Percentiles rank a stretch among this genome's conserved stretches.
phyloP scores from a whole-genome alignment of 2,113 vertebrate genomes.

The Microtus oregoni region DNA sequence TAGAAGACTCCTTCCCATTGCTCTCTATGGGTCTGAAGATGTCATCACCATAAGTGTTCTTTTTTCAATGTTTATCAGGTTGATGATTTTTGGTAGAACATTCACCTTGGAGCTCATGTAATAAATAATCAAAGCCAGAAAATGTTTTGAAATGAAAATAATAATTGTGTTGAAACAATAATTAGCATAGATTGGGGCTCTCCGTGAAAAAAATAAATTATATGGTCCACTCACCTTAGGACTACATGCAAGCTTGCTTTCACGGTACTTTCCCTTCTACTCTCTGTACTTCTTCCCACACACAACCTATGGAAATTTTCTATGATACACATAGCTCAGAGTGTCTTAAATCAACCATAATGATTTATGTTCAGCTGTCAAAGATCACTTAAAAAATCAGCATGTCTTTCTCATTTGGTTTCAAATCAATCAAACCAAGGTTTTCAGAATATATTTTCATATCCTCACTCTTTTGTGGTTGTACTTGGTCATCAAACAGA shows the following conservation, averaged over 20 bases:
- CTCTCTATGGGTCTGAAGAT: not conserved
- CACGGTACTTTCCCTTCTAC: not conserved
- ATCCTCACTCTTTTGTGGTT: not conserved
- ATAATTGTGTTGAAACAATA: not conserved
- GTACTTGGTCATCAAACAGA: not conserved
- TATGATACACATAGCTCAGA: not conserved
- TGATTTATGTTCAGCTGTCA: conserved; percentile 39
- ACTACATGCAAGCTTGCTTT: not conserved
- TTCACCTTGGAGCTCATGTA: not conserved
- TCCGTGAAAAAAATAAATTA: not conserved
- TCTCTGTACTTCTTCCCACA: not conserved
- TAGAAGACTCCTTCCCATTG: not conserved
- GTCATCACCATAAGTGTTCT: not conserved
- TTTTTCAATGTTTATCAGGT: not conserved
- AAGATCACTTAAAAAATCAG: conserved; percentile 26
- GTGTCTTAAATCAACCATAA: not conserved
- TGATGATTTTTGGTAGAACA: not conserved
- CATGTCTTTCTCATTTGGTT: not conserved
- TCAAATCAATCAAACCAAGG: not conserved
- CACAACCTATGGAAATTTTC: not conserved
- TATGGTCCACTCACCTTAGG: not conserved
- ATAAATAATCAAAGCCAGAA: conserved; percentile 12
- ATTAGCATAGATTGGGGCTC: not conserved
- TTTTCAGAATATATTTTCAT: conserved; percentile 26
- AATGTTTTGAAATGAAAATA: conserved; percentile 19